Percentiles rank a stretch among this genome's conserved stretches.
Evolutionary conservation across 2,113 vertebrate genomes (phyloP).

Genomic region (Pelobates fuscus): DNA sequence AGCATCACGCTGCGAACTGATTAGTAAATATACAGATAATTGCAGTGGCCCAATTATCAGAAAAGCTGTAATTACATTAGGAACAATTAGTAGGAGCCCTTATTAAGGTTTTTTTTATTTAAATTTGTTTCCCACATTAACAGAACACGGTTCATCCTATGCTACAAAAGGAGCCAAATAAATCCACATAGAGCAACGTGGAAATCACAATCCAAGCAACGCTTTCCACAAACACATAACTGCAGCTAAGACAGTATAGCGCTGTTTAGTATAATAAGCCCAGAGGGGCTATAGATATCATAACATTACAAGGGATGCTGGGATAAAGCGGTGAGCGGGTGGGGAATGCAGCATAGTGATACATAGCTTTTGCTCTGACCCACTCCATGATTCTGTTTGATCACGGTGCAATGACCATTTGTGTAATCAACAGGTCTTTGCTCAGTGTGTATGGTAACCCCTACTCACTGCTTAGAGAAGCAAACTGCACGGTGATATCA

Average conservation of each 20-base stretch:
- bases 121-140: constrained; percentile 72
- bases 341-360: neutral
- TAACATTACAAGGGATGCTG: neutral
- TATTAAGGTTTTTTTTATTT: constrained; percentile 77
- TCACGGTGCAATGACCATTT: constrained; percentile 11
- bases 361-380: too few species aligned
- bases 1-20: constrained; percentile 71
- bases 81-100: constrained; percentile 96
- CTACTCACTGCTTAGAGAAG: too few species aligned
- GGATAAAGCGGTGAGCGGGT: neutral
- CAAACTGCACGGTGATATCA: too few species aligned
- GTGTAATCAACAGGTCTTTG: constrained; percentile 26
- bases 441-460: constrained; percentile 4
- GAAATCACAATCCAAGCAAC: neutral
- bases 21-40: constrained; percentile 99
- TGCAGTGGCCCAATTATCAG: constrained; percentile 98
- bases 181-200: too few species aligned
- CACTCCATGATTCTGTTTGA: constrained; percentile 51
- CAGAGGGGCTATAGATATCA: neutral
- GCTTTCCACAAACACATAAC: neutral
- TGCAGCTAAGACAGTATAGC: neutral
- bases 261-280: constrained; percentile 13
- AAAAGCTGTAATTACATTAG: constrained; percentile 99
- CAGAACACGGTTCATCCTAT: constrained; percentile 37
- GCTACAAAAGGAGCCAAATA: neutral